Evolutionary conservation across 1,140 invertebrate species (phyloP).

Genomic region (Atopsyche davidsoni): DNA sequence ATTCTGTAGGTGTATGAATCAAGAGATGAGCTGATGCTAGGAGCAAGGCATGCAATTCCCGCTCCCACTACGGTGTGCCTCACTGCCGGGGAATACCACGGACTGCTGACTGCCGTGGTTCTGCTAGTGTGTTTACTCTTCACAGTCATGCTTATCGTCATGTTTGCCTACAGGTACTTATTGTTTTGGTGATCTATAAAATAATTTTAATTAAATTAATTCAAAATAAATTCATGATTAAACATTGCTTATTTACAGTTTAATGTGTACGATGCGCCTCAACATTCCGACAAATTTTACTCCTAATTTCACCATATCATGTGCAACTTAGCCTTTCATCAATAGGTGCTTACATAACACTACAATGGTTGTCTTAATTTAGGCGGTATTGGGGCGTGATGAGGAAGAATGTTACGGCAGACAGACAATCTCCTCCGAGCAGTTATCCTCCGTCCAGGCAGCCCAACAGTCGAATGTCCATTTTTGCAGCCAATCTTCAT

Average conservation of each 20-base stretch:
- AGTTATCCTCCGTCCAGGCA: constrained; percentile 34
- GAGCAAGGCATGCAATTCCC: constrained; percentile 50
- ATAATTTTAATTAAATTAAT: too few relatives aligned
- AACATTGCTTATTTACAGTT: too few relatives aligned
- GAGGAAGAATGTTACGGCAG: constrained; percentile 59
- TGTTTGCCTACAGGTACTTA: constrained; percentile 60
- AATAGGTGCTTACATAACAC: too few relatives aligned
- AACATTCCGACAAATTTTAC: too few relatives aligned
- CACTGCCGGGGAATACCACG: constrained; percentile 68
- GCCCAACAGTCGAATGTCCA: constrained; percentile 30
- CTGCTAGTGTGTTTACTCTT: constrained; percentile 63
- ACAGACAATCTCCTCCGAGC: constrained; percentile 37
- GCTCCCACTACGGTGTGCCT: constrained; percentile 64
- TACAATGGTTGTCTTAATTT: not conserved
- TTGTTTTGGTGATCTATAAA: too few relatives aligned
- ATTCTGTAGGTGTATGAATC: constrained; percentile 57
- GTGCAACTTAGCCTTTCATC: not conserved
- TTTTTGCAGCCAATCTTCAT: constrained; percentile 53
- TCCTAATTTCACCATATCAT: not conserved
- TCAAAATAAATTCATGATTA: not conserved
- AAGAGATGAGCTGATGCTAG: constrained; percentile 61
- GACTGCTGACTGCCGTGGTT: constrained; percentile 64
- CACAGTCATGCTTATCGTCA: constrained; percentile 56
- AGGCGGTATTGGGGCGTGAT: constrained; percentile 64
- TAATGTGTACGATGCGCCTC: too few relatives aligned